Evolutionary conservation across 2,797 vertebrate species (phyloP), one percentile per base, ranked within the genome.

Genomic region (Melanotaenia boesemani): DNA sequence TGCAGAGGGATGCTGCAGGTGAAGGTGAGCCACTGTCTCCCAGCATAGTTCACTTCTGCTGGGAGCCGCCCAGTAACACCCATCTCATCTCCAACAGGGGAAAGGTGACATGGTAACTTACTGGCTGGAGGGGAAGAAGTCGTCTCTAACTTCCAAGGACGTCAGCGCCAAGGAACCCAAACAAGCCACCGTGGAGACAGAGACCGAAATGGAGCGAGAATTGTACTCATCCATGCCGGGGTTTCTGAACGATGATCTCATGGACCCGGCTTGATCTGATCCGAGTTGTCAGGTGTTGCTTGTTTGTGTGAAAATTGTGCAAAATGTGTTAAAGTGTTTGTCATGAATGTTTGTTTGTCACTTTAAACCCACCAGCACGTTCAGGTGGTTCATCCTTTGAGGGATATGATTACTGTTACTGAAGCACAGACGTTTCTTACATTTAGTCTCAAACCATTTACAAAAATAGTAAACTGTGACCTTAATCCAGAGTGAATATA

Each of bases 101-200:
- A 97, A 96, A 90, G 95, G 96, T 4, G 93, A 97, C 82, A 96
- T 96, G 96, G 91, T 96, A 66, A 96, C 95, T 0, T 95, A 96
- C 74, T 96, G 95, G 95, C 82, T 96, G 76, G 93, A 95, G 84
- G 94, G 94, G n/a, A 97, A 96, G 77, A 93, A 93, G 77, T 63
- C 62, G 2, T 41, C 69, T 57, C 64, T 70, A 67, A 67, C 44
- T n/a, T 67, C 69, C 63, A 93, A 90, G 72, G 88, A 88, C 24
- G 8, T 20, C 34, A 2, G 76, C 24, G 0, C 30, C 62, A 86
- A 54, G 32, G 20, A 13, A 3, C 39, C 50, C 79, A 89, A 74
- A 67, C 73, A 54, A 44, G 3, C 77, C 16, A 9, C 63, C 70
- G 50, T 10, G 37, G 90, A 85, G 67, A 77, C 71, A 3, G 84